Conservation (phyloP, 1,140 invertebrate species). For the Philopotamus ludificatus region DNA sequence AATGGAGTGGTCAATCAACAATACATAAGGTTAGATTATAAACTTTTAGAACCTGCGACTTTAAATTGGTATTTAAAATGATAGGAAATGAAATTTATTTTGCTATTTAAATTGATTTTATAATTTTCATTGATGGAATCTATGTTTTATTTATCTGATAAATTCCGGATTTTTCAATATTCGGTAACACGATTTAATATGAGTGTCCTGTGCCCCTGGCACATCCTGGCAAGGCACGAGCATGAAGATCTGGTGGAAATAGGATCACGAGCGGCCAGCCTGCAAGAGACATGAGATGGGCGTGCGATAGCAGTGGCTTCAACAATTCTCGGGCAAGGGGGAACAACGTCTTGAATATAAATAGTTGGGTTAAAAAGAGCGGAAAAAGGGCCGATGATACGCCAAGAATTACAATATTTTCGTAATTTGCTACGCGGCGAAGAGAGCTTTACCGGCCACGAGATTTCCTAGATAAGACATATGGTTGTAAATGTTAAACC, state of each 20-base stretch:
- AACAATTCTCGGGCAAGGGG: background rate
- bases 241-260: constrained; percentile 3
- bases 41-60: no score
- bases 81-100: no score
- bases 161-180: no score
- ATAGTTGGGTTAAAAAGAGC: background rate
- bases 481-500: background rate
- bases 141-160: no score
- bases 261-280: constrained; percentile 16
- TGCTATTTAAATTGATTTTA: no score
- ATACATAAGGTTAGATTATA: no score
- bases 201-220: no score
- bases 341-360: constrained; percentile 4
- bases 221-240: background rate
- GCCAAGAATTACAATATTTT: constrained; percentile 27
- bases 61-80: no score
- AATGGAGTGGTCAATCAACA: no score
- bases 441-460: constrained; percentile 5
- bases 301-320: constrained; percentile 13
- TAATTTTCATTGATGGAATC: no score
- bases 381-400: constrained; percentile 12
- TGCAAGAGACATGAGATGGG: constrained; percentile 15
- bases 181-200: no score
- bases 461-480: constrained; percentile 10
- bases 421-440: constrained; percentile 27